phyloP scores from a whole-genome alignment of 2,113 vertebrate species.

The Psettodes erumei region DNA sequence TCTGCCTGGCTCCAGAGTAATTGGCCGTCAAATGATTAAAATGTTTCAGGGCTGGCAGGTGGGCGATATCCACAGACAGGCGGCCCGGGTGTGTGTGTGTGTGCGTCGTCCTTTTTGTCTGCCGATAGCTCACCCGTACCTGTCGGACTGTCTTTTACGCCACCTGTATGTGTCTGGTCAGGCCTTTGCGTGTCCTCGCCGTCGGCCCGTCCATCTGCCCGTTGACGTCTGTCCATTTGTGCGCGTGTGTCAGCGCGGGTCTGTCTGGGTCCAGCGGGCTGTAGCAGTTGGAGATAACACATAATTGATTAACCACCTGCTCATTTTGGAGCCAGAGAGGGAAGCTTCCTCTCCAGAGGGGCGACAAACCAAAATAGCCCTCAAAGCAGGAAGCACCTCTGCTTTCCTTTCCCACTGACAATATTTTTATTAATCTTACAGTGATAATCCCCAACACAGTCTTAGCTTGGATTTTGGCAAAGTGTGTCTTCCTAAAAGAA shows the following conservation, averaged over 20 bases:
- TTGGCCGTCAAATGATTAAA: conserved; percentile 77
- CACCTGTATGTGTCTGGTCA: conserved; percentile 18
- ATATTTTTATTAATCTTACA: conserved; percentile 12
- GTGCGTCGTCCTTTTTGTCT: conserved; percentile 42
- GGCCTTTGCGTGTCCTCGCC: conserved; percentile 10
- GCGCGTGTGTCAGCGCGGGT: conserved; percentile 32
- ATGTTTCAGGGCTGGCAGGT: conserved; percentile 72
- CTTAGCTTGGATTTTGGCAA: not conserved
- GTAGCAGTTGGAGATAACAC: conserved; percentile 68
- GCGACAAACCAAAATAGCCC: conserved; percentile 54
- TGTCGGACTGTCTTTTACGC: conserved; percentile 33
- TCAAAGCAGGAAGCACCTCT: conserved; percentile 27
- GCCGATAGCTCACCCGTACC: conserved; percentile 22
- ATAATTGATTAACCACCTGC: conserved; percentile 74
- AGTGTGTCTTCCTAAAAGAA: not conserved
- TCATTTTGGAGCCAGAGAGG: conserved; percentile 61
- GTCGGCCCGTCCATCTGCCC: conserved; percentile 43
- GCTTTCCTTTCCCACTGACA: conserved; percentile 2
- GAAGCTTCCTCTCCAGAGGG: conserved; percentile 52
- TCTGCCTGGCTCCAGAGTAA: conserved; percentile 72
- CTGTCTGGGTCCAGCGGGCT: conserved; percentile 45
- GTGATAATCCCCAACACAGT: not conserved
- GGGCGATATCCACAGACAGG: conserved; percentile 60
- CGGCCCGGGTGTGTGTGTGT: conserved; percentile 28
- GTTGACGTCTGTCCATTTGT: conserved; percentile 52